A percentile compares a stretch with the other conserved stretches of the same genome.
phyloP scores from a whole-genome alignment of 2,113 vertebrate genomes.

The Paraplagusia blochii region DNA sequence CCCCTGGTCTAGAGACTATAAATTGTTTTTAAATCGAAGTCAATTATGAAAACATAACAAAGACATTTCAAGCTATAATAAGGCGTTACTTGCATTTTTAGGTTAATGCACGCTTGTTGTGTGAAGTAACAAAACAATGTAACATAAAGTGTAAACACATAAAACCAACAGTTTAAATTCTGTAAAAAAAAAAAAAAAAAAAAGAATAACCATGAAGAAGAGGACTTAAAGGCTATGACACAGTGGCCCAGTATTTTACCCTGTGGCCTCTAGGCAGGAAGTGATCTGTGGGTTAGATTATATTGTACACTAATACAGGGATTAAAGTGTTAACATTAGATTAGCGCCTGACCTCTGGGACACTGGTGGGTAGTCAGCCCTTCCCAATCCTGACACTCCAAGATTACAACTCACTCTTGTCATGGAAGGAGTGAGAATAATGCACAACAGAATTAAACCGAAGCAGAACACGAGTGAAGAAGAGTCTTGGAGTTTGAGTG shows the following conservation, averaged over 20 bases:
- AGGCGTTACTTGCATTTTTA: constrained; percentile 61
- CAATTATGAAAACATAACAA: constrained; percentile 36
- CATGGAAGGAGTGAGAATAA: constrained; percentile 33
- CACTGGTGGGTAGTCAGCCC: constrained; percentile 38
- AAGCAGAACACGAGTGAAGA: background rate
- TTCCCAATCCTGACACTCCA: constrained; percentile 43
- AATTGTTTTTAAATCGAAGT: constrained; percentile 27
- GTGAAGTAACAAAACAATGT: constrained; percentile 30
- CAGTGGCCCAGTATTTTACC: constrained; percentile 28
- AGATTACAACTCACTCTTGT: constrained; percentile 57
- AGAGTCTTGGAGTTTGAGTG: constrained; percentile 11
- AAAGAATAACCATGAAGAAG: constrained; percentile 14
- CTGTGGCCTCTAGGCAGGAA: constrained; percentile 48
- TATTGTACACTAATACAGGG: constrained; percentile 51
- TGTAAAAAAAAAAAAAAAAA: too few relatives aligned
- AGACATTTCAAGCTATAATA: constrained; percentile 48
- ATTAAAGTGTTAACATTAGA: constrained; percentile 71
- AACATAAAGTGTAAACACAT: too few relatives aligned
- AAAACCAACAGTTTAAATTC: too few relatives aligned
- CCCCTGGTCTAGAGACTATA: constrained; percentile 26
- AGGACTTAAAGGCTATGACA: constrained; percentile 32
- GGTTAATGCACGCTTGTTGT: constrained; percentile 29
- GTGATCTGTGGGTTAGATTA: constrained; percentile 51
- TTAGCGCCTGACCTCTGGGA: constrained; percentile 58
- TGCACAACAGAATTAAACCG: constrained; percentile 6